phyloP scores from a whole-genome alignment of 2,113 vertebrate genomes.

The Cyprinodon variegatus region DNA sequence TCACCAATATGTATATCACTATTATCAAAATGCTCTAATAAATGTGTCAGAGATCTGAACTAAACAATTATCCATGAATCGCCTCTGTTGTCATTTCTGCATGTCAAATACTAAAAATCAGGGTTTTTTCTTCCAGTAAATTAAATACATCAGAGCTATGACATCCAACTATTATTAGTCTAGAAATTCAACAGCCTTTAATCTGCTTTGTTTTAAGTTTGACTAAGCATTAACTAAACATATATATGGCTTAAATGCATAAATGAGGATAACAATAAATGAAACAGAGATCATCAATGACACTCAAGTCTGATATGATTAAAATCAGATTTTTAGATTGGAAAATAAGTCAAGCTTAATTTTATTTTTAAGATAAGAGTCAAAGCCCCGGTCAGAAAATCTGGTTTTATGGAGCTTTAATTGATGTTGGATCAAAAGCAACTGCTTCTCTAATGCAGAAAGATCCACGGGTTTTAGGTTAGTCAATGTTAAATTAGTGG shows the following conservation, averaged over 20 bases:
- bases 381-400: not conserved
- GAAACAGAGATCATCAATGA: not conserved
- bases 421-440: not conserved
- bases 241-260: not conserved
- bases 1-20: too few species aligned
- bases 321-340: too few species aligned
- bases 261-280: not conserved
- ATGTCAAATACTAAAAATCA: too few species aligned
- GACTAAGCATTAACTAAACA: not conserved
- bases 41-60: too few species aligned
- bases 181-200: not conserved
- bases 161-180: not conserved
- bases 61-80: too few species aligned
- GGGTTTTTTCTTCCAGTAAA: too few species aligned
- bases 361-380: not conserved
- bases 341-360: too few species aligned
- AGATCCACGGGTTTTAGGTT: conserved; percentile 2
- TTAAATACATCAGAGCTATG: not conserved
- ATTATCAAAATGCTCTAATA: too few species aligned
- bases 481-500: not conserved
- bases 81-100: too few species aligned
- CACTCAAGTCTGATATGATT: not conserved
- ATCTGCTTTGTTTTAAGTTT: not conserved
- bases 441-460: not conserved
- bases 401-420: not conserved